Evolutionary conservation across 1,140 invertebrate species (phyloP), one percentile per base, ranked within the genome.

Genomic region (Mya arenaria): DNA sequence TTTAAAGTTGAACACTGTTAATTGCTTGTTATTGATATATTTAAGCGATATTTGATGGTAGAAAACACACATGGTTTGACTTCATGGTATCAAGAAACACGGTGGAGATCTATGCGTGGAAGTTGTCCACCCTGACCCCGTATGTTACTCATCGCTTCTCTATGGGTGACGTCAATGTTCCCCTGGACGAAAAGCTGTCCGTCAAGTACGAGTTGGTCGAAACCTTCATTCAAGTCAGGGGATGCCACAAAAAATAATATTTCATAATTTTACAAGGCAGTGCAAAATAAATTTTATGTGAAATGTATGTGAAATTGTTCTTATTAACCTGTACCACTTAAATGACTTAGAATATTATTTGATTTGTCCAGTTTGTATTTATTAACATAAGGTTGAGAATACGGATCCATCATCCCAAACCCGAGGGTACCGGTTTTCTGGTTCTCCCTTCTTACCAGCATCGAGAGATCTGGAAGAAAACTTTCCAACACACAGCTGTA

Each of bases 41-140:
- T 69, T 44, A 30, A 69, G 66, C 25, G 17, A 69, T 69, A 48
- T 69, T 69, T 69, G 66, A 69, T 28, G 66, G 66, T 13, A 69
- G 66, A 28, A 69, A 48, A 48, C 3, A 23, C 23, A 69, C 66
- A 2, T 10, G n/a, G 10, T 69, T 69, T 48, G 41, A 69, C 41
- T 37, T 69, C n/a, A 30, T 48, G 30, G 41, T 69, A 1, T 15
- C 36, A 1, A 44, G 52, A 30, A 44, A 37, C 6, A 30, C 13
- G 8, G 39, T 69, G 25, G 66, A 69, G 30, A 69, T 69, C 19
- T 44, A 25, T 69, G 66, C 66, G 3, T 69, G 66, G 66, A 69
- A 69, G 23, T 15, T 69, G 17, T 69, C 66, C 10, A 69, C 66
- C 13, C 19, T 69, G 4, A 69, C 66, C 13, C 66, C 66, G 3